phyloP scores from a whole-genome alignment of 2,113 vertebrate genomes.

The Hippocampus comes region DNA sequence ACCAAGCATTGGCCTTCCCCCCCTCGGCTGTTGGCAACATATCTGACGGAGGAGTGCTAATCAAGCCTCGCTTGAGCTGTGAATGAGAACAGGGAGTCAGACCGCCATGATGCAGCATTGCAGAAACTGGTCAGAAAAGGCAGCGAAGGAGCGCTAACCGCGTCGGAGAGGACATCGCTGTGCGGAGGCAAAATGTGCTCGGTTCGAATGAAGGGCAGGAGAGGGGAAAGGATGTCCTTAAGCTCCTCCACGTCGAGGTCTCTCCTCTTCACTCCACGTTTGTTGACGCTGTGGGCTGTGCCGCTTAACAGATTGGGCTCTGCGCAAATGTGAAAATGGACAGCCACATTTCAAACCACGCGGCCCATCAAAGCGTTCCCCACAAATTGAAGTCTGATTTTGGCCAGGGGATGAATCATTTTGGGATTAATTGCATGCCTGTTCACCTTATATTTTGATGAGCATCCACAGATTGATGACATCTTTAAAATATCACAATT shows the following conservation, averaged over 20 bases:
- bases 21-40: conserved; percentile 94
- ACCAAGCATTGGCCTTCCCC: conserved; percentile 94
- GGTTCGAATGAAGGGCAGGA: conserved; percentile 87
- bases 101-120: conserved; percentile 16
- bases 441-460: too few species aligned
- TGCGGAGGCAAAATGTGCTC: conserved; percentile 94
- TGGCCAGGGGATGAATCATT: too few species aligned
- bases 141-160: conserved; percentile 70
- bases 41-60: conserved; percentile 96
- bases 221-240: conserved; percentile 89
- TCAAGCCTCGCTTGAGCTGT: conserved; percentile 96
- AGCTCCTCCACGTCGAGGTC: conserved; percentile 96
- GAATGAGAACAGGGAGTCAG: conserved; percentile 19
- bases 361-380: too few species aligned
- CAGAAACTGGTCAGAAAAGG: background rate
- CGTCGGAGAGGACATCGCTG: conserved; percentile 88
- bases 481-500: too few species aligned
- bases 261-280: conserved; percentile 91
- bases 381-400: too few species aligned
- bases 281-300: conserved; percentile 98
- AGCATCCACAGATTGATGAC: too few species aligned
- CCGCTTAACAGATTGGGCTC: conserved; percentile 96
- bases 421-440: too few species aligned
- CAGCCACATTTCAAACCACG: background rate
- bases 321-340: conserved; percentile 41